Base-by-base conservation (phyloP, 2,888 invertebrate genomes). In the Diarsia dahlii region DNA sequence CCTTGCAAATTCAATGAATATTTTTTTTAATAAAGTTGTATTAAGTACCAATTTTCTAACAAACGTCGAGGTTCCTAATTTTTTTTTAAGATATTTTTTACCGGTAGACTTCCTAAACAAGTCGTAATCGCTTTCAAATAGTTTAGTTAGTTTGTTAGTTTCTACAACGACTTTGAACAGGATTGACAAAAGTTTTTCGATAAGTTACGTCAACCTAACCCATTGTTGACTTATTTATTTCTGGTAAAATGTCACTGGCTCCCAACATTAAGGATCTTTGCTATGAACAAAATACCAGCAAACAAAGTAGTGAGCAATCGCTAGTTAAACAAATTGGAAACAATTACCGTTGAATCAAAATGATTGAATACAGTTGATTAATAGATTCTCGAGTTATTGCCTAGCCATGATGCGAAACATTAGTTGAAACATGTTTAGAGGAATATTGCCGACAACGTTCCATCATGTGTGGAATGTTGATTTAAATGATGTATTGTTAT, bases 311-410 rank as follows among this genome's bases (percentile, higher is more conserved):
- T 12, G 6, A 71, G 8, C 48, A 45, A 2, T 20, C 8, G 62
- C 48, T 50, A 50, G 48, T 45, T 6, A 34, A 66, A 50, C 54
- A 60, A 56, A 72, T 56, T 68, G 62, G 13, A 65, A 48, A 62
- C 62, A 80, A 74, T 74, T 69, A 60, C 50, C 13, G 46, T 74
- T 76, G 34, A 76, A 81, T 76, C 58, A 64, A 69, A 74, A 72
- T 74, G 52, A 69, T 78, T 73, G 82, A 73, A 76, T 72, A 70
- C 23, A 23, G 18, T 65, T 78, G 84, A 84, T 78, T 84, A 78
- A 81, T 81, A 52, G 63, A 75, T 75, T 67, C 56, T 45, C 45
- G 28, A 66, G 63, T 67, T 73, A 45, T 73, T 71, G 74, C 58
- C 68, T 73, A n/a, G 80, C 62, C 70, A 52, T 34, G 64, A 72